A percentile compares a stretch with the other conserved stretches of the same genome.
Conservation (phyloP, 2,888 invertebrate genomes). For the Escarpia spicata region DNA sequence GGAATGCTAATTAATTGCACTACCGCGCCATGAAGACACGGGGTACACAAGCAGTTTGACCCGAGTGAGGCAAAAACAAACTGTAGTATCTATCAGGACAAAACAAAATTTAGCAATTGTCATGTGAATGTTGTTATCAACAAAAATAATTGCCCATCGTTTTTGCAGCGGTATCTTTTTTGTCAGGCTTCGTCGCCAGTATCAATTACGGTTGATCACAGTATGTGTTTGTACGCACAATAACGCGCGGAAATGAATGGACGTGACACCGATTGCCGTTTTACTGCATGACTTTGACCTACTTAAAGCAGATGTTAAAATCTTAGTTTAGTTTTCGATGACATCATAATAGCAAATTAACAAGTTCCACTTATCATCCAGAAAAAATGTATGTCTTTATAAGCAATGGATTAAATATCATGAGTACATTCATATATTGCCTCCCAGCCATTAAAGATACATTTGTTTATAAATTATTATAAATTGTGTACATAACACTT, state of each 20-base stretch:
- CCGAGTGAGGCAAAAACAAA: neutral
- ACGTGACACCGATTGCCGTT: neutral
- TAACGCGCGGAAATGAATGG: neutral
- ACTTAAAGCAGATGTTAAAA: no score
- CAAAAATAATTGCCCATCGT: neutral
- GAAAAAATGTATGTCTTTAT: no score
- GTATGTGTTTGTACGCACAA: neutral
- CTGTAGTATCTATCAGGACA: neutral
- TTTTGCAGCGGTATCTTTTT: neutral
- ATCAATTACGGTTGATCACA: neutral
- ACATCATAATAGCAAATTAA: no score
- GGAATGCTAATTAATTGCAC: slow-evolving; percentile 4
- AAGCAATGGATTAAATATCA: no score
- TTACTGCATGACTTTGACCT: no score
- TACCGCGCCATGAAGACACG: neutral
- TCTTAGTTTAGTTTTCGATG: no score
- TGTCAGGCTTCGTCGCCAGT: neutral
- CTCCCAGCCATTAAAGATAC: no score
- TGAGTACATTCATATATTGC: no score
- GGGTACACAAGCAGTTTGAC: neutral
- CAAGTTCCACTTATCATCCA: no score
- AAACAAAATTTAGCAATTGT: neutral
- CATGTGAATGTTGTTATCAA: neutral
- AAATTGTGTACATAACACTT: no score
- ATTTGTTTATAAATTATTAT: no score